These are phyloP conservation scores for Anisognathus igniventris DNA, from an alignment of 2,797 vertebrate species.

Conservation along the genomic window DNA sequence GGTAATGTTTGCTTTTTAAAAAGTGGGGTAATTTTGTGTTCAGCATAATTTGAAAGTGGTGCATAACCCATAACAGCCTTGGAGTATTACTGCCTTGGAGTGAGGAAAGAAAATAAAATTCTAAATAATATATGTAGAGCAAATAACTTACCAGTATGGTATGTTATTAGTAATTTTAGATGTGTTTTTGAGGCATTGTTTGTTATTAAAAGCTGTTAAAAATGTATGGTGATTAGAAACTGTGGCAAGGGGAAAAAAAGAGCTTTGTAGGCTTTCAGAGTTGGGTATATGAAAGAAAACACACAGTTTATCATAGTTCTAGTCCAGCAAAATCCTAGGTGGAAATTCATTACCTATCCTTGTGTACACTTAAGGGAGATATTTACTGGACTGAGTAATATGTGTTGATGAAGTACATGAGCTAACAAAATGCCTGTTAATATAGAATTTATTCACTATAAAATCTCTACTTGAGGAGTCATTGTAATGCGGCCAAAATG, in stretches of 20 bases:
- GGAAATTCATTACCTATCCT: not conserved
- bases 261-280: not conserved
- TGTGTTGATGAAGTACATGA: not conserved
- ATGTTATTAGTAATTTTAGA: not conserved
- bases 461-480: not conserved
- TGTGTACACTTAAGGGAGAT: not conserved
- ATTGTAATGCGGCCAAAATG: not conserved
- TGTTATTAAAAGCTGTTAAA: not conserved
- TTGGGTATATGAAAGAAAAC: not conserved
- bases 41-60: conserved; percentile 2
- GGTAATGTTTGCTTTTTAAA: conserved; percentile 5
- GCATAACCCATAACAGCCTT: not conserved
- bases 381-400: not conserved
- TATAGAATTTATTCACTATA: not conserved
- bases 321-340: not conserved
- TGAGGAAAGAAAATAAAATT: not conserved
- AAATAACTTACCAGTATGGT: not conserved
- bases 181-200: not conserved
- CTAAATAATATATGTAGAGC: not conserved
- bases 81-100: not conserved
- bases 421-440: not conserved
- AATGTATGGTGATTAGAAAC: not conserved
- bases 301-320: not conserved
- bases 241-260: accelerated
- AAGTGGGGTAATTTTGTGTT: conserved; percentile 4